Conservation (phyloP, 2,888 invertebrate species). For the Vandiemenella viatica region DNA sequence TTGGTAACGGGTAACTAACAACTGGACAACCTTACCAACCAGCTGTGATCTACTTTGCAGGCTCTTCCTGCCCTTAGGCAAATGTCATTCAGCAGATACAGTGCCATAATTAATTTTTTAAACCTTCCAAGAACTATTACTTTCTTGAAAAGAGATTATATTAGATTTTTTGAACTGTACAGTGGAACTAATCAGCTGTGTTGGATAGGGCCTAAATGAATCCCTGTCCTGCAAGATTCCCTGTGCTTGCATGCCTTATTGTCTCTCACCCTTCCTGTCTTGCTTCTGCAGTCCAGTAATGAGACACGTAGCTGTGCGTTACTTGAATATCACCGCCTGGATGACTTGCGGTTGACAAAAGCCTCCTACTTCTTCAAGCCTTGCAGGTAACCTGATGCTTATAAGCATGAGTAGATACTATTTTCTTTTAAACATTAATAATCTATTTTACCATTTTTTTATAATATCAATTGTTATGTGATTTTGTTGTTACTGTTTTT, state of each 20-base stretch:
- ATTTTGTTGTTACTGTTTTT: slow-evolving; percentile 6
- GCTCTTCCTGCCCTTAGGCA: too few relatives aligned
- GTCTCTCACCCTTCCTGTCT: slow-evolving; percentile 11
- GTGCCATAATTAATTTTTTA: too few relatives aligned
- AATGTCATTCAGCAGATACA: too few relatives aligned
- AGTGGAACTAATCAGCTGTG: too few relatives aligned
- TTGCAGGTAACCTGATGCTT: slow-evolving; percentile 16
- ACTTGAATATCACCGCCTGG: slow-evolving; percentile 17
- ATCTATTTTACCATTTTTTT: slow-evolving; percentile 2
- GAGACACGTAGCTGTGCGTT: slow-evolving; percentile 13
- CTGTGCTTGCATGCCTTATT: slow-evolving; percentile 11
- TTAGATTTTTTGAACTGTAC: too few relatives aligned
- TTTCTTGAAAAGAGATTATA: too few relatives aligned
- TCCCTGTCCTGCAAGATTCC: too few relatives aligned
- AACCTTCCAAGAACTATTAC: too few relatives aligned
- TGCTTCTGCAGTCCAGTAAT: slow-evolving; percentile 16
- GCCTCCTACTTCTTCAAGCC: slow-evolving; percentile 15
- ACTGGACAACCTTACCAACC: neutral
- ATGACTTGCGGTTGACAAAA: slow-evolving; percentile 17
- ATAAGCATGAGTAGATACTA: slow-evolving; percentile 11
- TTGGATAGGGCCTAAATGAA: too few relatives aligned
- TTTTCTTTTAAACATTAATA: slow-evolving; percentile 5
- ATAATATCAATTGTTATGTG: slow-evolving; percentile 1
- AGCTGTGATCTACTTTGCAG: slow-evolving; percentile 1
- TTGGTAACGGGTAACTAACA: slow-evolving; percentile 50